These are phyloP conservation scores for Coluber constrictor DNA, from an alignment of 2,797 vertebrate species.

Conservation along the genomic window DNA sequence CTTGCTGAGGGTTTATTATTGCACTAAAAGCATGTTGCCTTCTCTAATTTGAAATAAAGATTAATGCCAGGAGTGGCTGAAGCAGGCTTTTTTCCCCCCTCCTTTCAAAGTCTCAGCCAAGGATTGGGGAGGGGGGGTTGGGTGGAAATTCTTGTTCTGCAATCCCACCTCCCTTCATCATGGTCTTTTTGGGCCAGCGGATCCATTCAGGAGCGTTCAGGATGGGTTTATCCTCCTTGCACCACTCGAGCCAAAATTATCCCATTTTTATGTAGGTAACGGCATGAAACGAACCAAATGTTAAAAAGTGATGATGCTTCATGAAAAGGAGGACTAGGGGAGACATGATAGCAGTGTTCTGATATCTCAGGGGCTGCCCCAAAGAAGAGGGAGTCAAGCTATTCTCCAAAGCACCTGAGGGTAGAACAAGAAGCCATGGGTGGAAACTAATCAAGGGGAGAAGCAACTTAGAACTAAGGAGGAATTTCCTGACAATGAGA, in stretches of 20 bases:
- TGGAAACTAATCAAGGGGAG: too few relatives aligned
- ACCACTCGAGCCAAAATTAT: not conserved
- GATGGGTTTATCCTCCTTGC: not conserved
- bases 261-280: not conserved
- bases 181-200: not conserved
- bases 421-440: too few relatives aligned
- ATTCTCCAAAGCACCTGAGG: too few relatives aligned
- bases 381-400: too few relatives aligned
- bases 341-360: too few relatives aligned
- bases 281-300: too few relatives aligned
- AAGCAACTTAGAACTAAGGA: too few relatives aligned
- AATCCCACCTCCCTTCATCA: not conserved
- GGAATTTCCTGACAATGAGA: too few relatives aligned
- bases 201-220: not conserved
- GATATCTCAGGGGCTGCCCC: too few relatives aligned
- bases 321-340: too few relatives aligned
- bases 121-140: not conserved
- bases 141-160: not conserved
- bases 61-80: constrained; percentile 41
- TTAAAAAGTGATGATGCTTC: too few relatives aligned
- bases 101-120: constrained; percentile 6
- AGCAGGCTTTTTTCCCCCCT: not conserved
- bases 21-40: constrained; percentile 60
- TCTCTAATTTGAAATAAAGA: constrained; percentile 60
- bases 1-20: constrained; percentile 69